Conservation (phyloP, 92 coral and sea anemone species). For the Umimayanthus chanpuru region DNA sequence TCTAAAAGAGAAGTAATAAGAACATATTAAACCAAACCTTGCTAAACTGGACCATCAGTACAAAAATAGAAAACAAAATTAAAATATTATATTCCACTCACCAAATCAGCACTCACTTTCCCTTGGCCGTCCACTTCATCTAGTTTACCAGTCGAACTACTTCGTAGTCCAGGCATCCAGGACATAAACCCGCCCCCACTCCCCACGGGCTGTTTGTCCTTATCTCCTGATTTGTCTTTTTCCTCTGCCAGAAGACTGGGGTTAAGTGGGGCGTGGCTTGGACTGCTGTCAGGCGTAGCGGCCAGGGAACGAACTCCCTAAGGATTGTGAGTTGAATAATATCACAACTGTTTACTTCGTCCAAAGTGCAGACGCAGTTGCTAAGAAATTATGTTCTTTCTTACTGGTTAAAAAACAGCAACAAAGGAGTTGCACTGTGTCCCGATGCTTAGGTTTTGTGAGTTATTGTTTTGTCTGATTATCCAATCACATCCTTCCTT, state of each 20-base stretch:
- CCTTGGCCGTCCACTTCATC: constrained; percentile 56
- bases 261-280: constrained; percentile 53
- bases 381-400: background rate
- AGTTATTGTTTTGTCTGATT: no score
- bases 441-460: no score
- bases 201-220: constrained; percentile 54
- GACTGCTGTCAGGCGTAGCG: constrained; percentile 84
- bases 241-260: constrained; percentile 54
- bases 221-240: constrained; percentile 27
- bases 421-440: no score
- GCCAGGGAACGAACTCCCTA: constrained; percentile 82
- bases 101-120: constrained; percentile 50
- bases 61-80: background rate
- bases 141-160: constrained; percentile 50
- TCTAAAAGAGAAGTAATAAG: no score
- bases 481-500: background rate
- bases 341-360: background rate
- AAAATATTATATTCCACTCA: constrained; percentile 5
- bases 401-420: no score
- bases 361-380: background rate
- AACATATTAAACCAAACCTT: background rate
- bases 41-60: background rate
- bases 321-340: background rate
- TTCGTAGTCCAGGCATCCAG: constrained; percentile 86
- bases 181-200: constrained; percentile 88